These are phyloP conservation scores for Caenorhabditis angaria DNA, from an alignment of 2,888 invertebrate species.

Conservation along the genomic window DNA sequence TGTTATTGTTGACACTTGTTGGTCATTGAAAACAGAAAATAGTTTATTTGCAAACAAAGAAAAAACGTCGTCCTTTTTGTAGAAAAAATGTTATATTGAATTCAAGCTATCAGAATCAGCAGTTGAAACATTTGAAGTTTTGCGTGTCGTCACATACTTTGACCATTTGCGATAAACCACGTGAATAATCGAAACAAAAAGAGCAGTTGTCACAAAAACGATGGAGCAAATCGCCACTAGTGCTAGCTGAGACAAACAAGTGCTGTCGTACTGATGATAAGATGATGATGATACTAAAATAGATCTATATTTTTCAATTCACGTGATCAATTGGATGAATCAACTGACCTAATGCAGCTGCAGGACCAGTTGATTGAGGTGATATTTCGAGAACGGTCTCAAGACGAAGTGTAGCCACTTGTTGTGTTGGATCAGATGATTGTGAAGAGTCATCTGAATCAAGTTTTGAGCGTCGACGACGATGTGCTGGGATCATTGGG, in stretches of 20 bases:
- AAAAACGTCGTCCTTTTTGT: neutral
- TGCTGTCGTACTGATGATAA: constrained; percentile 7
- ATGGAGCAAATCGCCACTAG: constrained; percentile 36
- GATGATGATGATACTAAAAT: constrained; percentile 39
- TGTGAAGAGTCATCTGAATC: constrained; percentile 5
- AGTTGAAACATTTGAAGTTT: constrained; percentile 19
- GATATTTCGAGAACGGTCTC: constrained; percentile 58
- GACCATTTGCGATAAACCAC: constrained; percentile 39
- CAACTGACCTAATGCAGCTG: constrained; percentile 53
- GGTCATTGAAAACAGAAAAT: constrained; percentile 14
- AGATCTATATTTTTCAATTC: neutral
- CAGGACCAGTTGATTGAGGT: constrained; percentile 48
- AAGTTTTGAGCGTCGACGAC: constrained; percentile 39
- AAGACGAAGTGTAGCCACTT: constrained; percentile 45
- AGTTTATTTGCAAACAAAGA: constrained; percentile 5
- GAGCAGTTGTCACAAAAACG: constrained; percentile 39
- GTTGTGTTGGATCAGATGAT: constrained; percentile 9
- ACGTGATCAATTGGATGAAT: neutral
- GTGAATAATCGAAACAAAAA: constrained; percentile 33
- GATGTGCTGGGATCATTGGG: constrained; percentile 49
- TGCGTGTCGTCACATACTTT: constrained; percentile 19
- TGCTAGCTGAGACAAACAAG: constrained; percentile 32
- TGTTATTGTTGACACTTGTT: neutral
- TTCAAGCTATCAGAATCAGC: constrained; percentile 34
- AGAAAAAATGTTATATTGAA: neutral